Percentiles rank a stretch among this genome's conserved stretches.
phyloP scores from a whole-genome alignment of 2,113 vertebrate species.

The Machaerirhynchus nigripectus region DNA sequence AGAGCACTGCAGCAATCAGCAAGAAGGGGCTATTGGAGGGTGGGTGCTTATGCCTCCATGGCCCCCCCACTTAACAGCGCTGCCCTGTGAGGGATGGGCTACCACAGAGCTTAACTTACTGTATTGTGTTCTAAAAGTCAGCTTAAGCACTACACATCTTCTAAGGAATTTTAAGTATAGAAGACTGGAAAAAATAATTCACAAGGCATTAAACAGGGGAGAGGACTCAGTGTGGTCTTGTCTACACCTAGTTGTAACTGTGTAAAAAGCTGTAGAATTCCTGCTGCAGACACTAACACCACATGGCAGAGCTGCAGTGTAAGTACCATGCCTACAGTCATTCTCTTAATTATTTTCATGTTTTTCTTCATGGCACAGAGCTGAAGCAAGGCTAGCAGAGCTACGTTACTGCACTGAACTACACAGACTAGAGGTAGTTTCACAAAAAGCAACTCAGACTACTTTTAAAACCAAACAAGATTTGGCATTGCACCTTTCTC shows the following conservation, averaged over 20 bases:
- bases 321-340: neutral
- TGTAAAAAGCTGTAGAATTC: neutral
- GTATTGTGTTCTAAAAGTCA: too few relatives aligned
- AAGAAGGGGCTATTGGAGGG: neutral
- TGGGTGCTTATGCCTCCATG: neutral
- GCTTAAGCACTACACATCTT: neutral
- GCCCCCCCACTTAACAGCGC: neutral
- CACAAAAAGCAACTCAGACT: neutral
- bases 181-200: neutral
- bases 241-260: neutral
- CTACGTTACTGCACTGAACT: neutral
- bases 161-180: neutral
- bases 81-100: neutral
- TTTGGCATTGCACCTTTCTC: neutral
- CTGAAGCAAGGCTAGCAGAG: neutral
- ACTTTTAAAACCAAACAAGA: neutral
- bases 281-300: neutral
- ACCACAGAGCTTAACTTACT: neutral
- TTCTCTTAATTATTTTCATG: neutral
- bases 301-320: neutral
- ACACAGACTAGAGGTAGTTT: neutral
- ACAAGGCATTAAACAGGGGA: neutral
- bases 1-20: slow-evolving; percentile 35
- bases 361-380: neutral
- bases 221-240: neutral